Base-by-base conservation (phyloP, 2,888 invertebrate species). In the Tetheella fluctuosa region DNA sequence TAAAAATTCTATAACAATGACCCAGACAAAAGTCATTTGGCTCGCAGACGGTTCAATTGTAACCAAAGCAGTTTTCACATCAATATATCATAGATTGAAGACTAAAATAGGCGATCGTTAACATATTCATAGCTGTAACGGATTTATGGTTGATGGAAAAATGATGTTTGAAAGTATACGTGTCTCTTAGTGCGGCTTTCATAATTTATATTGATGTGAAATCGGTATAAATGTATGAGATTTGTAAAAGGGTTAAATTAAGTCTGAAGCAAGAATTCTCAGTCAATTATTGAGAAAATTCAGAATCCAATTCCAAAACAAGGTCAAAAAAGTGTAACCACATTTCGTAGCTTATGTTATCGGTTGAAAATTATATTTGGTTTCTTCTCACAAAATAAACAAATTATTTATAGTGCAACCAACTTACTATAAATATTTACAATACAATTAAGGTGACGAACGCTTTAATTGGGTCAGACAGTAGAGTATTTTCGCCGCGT, bases 21-120 rank as follows among this genome's bases (percentile, higher is more conserved):
- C 55, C 55, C 61, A 68, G 71, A 67, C 70, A 65, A 67, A 65
- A 60, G 54, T 57, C 62, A 68, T 68, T 65, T 61, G 58, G 54
- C 65, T 65, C 62, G 61, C 63, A 60, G 20, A 55, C 65, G 54
- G 62, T 68, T 64, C 59, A 57, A 60, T 63, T 42, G 65, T 56
- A 63, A 37, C 52, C 57, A 60, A 65, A 63, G 69, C 69, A 59
- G 62, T 64, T 69, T 73, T 61, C 60, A 70, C 67, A 63, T 70
- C 62, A 59, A 68, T 69, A 65, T 61, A 15, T 61, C 59, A 64
- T 69, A 65, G 67, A 71, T 63, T 61, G 59, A 62, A 23, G 42
- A 61, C 57, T 55, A 55, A 55, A 58, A 58, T 52, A 52, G 52
- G 52, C 28, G 34, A 52, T 58, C 48, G 61, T 58, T 61, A 61